These are phyloP conservation scores for Adelphocoris suturalis DNA, from an alignment of 2,888 invertebrate genomes.

Conservation along the genomic window DNA sequence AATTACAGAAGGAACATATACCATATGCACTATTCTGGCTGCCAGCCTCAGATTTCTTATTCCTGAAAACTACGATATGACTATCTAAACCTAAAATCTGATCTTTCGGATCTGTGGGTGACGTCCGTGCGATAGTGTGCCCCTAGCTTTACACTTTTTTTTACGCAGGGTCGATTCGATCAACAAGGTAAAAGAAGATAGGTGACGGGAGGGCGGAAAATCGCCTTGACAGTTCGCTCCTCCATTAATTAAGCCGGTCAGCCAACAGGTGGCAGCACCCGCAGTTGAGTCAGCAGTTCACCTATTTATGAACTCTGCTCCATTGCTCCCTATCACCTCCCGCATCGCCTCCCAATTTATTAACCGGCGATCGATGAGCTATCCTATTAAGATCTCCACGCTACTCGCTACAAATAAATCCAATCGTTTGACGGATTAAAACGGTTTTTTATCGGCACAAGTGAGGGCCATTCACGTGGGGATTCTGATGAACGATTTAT, in stretches of 20 bases:
- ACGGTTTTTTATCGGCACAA: not conserved
- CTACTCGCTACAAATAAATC: conserved; percentile 28
- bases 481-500: not conserved
- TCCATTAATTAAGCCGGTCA: conserved; percentile 6
- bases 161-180: not conserved
- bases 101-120: no score
- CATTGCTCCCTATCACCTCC: conserved; percentile 1
- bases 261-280: conserved; percentile 37
- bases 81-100: no score
- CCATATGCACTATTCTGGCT: no score
- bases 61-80: no score
- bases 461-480: not conserved
- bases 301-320: conserved; percentile 12
- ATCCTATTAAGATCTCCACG: conserved; percentile 25
- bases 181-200: not conserved
- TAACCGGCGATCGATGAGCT: not conserved
- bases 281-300: conserved; percentile 28
- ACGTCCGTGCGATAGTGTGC: no score
- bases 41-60: no score
- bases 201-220: not conserved
- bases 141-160: not conserved
- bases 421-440: conserved; percentile 5
- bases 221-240: conserved; percentile 1
- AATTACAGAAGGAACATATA: no score
- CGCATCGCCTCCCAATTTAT: conserved; percentile 28